Conservation (phyloP, 2,113 vertebrate genomes). For the Callithrix jacchus region DNA sequence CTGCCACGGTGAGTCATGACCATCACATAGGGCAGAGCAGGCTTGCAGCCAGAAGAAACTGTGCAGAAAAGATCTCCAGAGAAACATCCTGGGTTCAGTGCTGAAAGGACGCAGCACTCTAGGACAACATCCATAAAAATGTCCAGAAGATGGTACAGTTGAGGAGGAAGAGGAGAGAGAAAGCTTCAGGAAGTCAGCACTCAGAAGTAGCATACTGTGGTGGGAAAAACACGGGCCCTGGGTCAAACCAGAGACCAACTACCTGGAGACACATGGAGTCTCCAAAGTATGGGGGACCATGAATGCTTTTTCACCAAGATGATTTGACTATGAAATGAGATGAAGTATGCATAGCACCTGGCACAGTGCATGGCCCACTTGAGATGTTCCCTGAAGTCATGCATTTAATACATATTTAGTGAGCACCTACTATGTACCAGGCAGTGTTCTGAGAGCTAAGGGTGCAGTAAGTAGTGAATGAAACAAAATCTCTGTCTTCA, state of each 20-base stretch:
- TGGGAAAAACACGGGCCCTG: background rate
- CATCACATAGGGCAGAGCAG: background rate
- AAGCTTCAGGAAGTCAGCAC: background rate
- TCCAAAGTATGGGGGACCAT: background rate
- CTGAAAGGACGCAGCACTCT: background rate
- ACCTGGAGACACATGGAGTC: background rate
- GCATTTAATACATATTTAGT: background rate
- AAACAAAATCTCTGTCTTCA: background rate
- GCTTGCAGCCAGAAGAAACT: background rate
- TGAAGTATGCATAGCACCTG: background rate
- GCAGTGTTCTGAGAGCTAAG: background rate
- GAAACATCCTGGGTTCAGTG: background rate
- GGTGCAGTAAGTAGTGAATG: background rate
- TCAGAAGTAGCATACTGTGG: too few species aligned
- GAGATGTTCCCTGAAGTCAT: background rate
- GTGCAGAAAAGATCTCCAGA: background rate
- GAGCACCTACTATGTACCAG: background rate
- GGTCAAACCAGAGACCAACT: background rate
- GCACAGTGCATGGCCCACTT: too few species aligned
- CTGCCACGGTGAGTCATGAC: accelerated
- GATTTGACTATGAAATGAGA: background rate
- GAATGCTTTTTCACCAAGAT: background rate
- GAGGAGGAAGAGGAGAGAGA: background rate
- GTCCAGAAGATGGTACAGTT: background rate
- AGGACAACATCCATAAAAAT: background rate